A percentile compares a stretch with the other conserved stretches of the same genome.
These are phyloP conservation scores for Dendrolimus kikuchii DNA, from an alignment of 1,140 invertebrate genomes.

Conservation along the genomic window DNA sequence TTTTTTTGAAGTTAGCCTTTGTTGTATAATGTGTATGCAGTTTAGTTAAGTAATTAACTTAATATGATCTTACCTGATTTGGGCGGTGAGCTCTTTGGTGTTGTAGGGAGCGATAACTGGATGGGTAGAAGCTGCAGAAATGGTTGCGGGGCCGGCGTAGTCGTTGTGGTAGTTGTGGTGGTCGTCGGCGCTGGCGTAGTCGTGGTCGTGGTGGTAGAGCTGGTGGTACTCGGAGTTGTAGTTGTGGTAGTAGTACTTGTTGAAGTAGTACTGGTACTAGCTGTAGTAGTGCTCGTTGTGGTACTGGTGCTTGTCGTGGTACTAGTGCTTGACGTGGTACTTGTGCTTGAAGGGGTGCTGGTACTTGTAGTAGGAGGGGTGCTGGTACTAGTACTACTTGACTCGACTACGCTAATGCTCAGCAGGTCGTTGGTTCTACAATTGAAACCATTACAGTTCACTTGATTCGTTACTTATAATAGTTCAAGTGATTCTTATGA, in stretches of 20 bases:
- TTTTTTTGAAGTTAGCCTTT: too few relatives aligned
- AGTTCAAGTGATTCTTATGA: neutral
- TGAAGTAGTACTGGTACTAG: constrained; percentile 31
- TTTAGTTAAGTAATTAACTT: neutral
- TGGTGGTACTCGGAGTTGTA: constrained; percentile 69
- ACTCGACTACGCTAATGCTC: constrained; percentile 13
- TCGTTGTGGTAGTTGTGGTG: constrained; percentile 51
- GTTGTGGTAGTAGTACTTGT: constrained; percentile 53
- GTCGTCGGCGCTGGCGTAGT: constrained; percentile 37
- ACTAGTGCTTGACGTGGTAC: constrained; percentile 21
- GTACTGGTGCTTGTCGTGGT: constrained; percentile 25
- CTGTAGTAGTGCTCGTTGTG: constrained; percentile 22
- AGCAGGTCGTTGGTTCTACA: constrained; percentile 11
- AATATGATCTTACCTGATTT: constrained; percentile 39
- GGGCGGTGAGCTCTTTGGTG: constrained; percentile 41
- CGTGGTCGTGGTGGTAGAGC: constrained; percentile 45
- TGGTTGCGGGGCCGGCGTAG: constrained; percentile 18
- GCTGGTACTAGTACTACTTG: constrained; percentile 25
- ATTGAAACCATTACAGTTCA: constrained; percentile 13
- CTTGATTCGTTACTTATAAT: neutral
- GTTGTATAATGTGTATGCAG: neutral
- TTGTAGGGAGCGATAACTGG: constrained; percentile 33
- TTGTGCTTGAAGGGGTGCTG: constrained; percentile 21
- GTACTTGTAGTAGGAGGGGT: constrained; percentile 23
- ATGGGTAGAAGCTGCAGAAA: constrained; percentile 58